These are phyloP conservation scores for Harpalus rufipes DNA, from an alignment of 2,888 invertebrate genomes.

Conservation along the genomic window DNA sequence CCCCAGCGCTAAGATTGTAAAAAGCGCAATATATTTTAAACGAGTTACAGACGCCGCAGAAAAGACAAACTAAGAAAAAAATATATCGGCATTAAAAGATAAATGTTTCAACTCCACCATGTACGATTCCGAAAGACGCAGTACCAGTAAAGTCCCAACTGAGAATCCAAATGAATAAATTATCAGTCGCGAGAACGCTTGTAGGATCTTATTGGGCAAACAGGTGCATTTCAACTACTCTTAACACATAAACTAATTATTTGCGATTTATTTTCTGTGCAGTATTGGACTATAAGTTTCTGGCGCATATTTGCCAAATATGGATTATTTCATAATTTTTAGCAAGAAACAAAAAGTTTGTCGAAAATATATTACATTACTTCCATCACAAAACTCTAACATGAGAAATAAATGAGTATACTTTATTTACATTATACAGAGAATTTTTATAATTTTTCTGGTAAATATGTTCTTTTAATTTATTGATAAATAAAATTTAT, in stretches of 20 bases:
- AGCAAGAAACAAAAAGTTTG: no score
- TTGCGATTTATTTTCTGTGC: no score
- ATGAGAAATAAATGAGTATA: no score
- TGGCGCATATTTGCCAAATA: no score
- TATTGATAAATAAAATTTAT: no score
- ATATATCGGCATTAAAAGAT: conserved; percentile 61
- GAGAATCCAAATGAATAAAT: conserved; percentile 62
- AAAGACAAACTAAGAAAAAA: conserved; percentile 59
- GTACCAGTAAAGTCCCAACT: conserved; percentile 25
- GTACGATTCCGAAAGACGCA: conserved; percentile 46
- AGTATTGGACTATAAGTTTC: no score
- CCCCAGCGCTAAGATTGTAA: neutral
- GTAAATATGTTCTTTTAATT: no score
- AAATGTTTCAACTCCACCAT: conserved; percentile 49
- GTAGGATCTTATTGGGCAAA: neutral
- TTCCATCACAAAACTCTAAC: no score
- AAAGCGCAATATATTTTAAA: conserved; percentile 49
- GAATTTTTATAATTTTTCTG: no score
- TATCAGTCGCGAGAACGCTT: conserved; percentile 32
- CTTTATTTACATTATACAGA: no score
- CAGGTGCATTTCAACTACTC: neutral
- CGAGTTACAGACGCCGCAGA: conserved; percentile 39
- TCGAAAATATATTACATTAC: no score
- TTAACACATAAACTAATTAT: neutral
- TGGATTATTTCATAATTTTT: no score